Evolutionary conservation across 2,113 vertebrate genomes (phyloP).

Genomic region (Cynopterus brachyotis): DNA sequence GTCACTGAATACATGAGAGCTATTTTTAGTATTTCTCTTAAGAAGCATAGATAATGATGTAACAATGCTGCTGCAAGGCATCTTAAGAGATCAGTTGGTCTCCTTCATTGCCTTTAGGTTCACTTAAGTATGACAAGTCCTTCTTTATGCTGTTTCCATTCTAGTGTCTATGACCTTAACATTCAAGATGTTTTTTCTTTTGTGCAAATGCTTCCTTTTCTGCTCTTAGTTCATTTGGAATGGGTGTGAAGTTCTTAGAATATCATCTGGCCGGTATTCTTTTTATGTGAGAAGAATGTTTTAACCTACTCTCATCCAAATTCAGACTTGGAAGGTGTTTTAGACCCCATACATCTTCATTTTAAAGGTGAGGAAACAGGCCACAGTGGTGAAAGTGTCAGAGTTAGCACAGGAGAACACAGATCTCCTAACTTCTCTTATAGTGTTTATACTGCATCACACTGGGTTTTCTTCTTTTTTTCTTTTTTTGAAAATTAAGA

Average conservation of each 20-base stretch:
- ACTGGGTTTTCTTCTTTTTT: not conserved
- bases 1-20: not conserved
- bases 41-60: constrained; percentile 24
- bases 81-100: not conserved
- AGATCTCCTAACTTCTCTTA: not conserved
- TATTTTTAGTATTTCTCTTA: constrained; percentile 55
- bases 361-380: not conserved
- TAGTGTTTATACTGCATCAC: not conserved
- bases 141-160: not conserved
- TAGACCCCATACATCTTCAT: not conserved
- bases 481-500: not conserved
- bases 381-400: not conserved
- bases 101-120: constrained; percentile 17
- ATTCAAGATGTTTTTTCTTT: constrained; percentile 20
- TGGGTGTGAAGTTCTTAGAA: not conserved
- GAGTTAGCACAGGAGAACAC: not conserved
- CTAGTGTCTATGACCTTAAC: not conserved
- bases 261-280: not conserved
- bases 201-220: not conserved
- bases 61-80: not conserved
- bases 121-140: not conserved
- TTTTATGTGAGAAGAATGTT: constrained; percentile 48
- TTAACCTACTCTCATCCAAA: not conserved
- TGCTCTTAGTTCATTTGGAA: not conserved
- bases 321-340: not conserved